A percentile compares a stretch with the other conserved stretches of the same genome.
Evolutionary conservation across 2,113 vertebrate species (phyloP).

Genomic region (Myrmecophaga tridactyla): DNA sequence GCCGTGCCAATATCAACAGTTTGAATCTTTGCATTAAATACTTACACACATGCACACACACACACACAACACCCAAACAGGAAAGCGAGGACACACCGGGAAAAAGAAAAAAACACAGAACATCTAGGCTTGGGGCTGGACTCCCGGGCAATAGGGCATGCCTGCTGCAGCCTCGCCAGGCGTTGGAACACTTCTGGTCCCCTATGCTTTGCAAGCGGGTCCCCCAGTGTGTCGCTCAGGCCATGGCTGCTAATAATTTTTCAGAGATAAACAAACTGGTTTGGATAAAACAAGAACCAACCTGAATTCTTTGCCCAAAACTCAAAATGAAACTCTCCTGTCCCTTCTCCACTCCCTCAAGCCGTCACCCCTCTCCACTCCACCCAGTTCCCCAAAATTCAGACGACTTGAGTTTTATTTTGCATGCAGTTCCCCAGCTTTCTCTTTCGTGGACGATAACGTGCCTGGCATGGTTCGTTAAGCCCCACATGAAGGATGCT

Average conservation of each 20-base stretch:
- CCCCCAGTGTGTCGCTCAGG: conserved; percentile 38
- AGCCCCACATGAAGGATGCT: background rate
- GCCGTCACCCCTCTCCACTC: background rate
- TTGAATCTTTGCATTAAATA: background rate
- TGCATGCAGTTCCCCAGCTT: background rate
- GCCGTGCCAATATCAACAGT: background rate
- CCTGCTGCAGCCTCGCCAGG: conserved; percentile 22
- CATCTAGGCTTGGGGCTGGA: background rate
- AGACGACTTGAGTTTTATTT: background rate
- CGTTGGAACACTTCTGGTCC: conserved; percentile 59
- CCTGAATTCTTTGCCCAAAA: conserved; percentile 71
- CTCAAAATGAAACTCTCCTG: conserved; percentile 17
- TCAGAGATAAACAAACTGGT: conserved; percentile 71
- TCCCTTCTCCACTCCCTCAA: background rate
- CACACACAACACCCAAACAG: background rate
- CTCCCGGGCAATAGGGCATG: conserved; percentile 32
- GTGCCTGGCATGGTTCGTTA: accelerated
- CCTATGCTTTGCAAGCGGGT: conserved; percentile 35
- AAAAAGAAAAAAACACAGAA: background rate
- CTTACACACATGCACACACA: background rate
- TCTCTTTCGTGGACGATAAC: background rate
- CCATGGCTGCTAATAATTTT: conserved; percentile 60
- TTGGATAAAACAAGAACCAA: conserved; percentile 62
- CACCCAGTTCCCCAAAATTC: background rate
- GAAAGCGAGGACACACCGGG: background rate